Evolutionary conservation across 2,797 vertebrate genomes (phyloP).

Genomic region (Hafferia zeledoni): DNA sequence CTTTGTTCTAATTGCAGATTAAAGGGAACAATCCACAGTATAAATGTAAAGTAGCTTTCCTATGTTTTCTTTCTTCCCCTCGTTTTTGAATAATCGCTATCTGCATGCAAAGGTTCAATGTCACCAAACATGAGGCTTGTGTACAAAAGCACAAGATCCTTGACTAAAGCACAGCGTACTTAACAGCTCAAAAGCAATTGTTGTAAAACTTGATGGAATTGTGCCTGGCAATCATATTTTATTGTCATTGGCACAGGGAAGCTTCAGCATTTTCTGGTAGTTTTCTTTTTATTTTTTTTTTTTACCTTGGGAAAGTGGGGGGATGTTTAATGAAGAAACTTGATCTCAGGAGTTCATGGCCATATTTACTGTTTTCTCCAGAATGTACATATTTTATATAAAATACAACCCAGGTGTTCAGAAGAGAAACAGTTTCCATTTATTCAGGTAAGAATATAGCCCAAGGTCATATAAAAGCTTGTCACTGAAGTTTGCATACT

Average conservation of each 20-base stretch:
- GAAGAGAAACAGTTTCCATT: conserved; percentile 50
- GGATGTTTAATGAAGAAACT: conserved; percentile 62
- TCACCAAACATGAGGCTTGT: conserved; percentile 68
- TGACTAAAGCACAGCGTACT: conserved; percentile 71
- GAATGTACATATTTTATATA: conserved; percentile 57
- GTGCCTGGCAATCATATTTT: conserved; percentile 65
- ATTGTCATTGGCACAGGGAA: conserved; percentile 64
- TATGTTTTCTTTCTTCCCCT: conserved; percentile 27
- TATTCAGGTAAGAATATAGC: conserved; percentile 58
- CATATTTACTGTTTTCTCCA: conserved; percentile 66
- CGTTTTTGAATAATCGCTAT: conserved; percentile 63
- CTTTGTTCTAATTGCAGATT: conserved; percentile 60
- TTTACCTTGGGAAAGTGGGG: conserved; percentile 35
- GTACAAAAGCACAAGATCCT: conserved; percentile 74
- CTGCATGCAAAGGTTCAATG: conserved; percentile 71
- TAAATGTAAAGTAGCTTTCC: conserved; percentile 61
- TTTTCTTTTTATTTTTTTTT: not conserved
- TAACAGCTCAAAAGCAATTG: conserved; percentile 73
- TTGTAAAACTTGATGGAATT: conserved; percentile 71
- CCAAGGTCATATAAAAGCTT: conserved; percentile 58
- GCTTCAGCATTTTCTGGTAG: conserved; percentile 52
- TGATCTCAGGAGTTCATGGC: conserved; percentile 55
- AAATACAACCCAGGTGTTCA: conserved; percentile 52
- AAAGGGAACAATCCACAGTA: conserved; percentile 58
- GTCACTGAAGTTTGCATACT: conserved; percentile 16